A percentile compares a stretch with the other conserved stretches of the same genome.
Evolutionary conservation across 2,888 invertebrate genomes (phyloP).

Genomic region (Lasioglossum calceatum): DNA sequence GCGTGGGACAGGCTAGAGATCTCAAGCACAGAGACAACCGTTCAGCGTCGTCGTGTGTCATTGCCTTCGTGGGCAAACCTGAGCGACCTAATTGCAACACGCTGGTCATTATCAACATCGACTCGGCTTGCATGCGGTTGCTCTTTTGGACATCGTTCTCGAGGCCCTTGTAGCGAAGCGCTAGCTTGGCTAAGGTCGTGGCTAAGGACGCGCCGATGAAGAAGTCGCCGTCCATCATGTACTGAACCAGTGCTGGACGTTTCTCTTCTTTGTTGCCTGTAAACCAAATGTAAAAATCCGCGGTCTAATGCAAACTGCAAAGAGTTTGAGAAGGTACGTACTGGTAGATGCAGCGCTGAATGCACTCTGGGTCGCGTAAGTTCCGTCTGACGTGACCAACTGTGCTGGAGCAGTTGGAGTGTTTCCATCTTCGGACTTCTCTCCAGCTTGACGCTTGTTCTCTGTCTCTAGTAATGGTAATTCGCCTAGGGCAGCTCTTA

Average conservation of each 20-base stretch:
- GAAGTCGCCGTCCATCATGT: slow-evolving; percentile 97
- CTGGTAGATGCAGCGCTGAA: slow-evolving; percentile 91
- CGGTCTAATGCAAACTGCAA: not conserved
- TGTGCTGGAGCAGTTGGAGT: slow-evolving; percentile 85
- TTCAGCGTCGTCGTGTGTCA: slow-evolving; percentile 98
- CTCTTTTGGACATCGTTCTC: slow-evolving; percentile 77
- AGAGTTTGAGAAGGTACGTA: slow-evolving; percentile 52
- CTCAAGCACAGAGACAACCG: slow-evolving; percentile 93
- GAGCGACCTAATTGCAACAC: slow-evolving; percentile 91
- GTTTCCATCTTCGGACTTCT: slow-evolving; percentile 85
- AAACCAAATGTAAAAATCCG: not conserved
- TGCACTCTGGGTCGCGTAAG: slow-evolving; percentile 99
- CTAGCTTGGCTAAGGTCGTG: slow-evolving; percentile 95
- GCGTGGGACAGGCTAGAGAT: slow-evolving; percentile 89
- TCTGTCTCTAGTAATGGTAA: slow-evolving; percentile 87
- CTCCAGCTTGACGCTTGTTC: slow-evolving; percentile 90
- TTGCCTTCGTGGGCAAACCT: slow-evolving; percentile 89
- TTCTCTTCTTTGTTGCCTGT: slow-evolving; percentile 87
- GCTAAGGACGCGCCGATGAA: slow-evolving; percentile 97
- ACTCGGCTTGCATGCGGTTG: slow-evolving; percentile 90
- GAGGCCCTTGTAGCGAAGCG: slow-evolving; percentile 86
- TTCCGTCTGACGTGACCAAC: slow-evolving; percentile 98
- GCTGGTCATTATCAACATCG: slow-evolving; percentile 95
- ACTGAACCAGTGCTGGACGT: slow-evolving; percentile 93
- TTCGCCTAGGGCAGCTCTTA: slow-evolving; percentile 90